Conservation (phyloP, 2,113 vertebrate species). For the Percina caprodes region DNA sequence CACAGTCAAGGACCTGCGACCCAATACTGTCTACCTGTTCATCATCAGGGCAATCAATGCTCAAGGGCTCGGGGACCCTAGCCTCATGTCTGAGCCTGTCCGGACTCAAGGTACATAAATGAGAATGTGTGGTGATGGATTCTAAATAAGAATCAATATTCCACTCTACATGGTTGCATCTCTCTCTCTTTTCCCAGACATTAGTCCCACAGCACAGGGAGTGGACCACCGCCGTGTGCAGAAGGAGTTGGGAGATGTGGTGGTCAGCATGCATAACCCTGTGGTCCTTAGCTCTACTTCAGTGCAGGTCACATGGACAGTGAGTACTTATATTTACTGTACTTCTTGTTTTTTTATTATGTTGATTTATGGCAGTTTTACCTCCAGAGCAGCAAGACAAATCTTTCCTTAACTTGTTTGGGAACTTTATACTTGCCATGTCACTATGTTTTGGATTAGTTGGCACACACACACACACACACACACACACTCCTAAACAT, state of each 20-base stretch:
- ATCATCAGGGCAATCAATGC: conserved; percentile 93
- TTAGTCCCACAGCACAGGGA: conserved; percentile 96
- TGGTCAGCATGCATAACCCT: conserved; percentile 94
- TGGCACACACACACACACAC: conserved; percentile 37
- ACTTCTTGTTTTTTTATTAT: not conserved
- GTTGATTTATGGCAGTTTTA: not conserved
- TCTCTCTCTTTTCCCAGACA: conserved; percentile 84
- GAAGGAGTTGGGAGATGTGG: conserved; percentile 95
- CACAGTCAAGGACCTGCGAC: conserved; percentile 89
- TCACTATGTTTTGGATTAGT: conserved; percentile 47
- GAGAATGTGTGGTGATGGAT: not conserved
- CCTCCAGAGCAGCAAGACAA: conserved; percentile 22
- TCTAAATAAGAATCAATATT: not conserved
- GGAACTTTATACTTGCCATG: conserved; percentile 50
- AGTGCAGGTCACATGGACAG: conserved; percentile 97
- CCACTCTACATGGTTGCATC: conserved; percentile 1
- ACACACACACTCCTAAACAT: conserved; percentile 2
- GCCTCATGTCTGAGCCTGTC: conserved; percentile 95
- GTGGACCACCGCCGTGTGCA: conserved; percentile 99
- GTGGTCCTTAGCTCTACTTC: conserved; percentile 93
- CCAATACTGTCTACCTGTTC: conserved; percentile 96
- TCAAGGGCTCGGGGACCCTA: conserved; percentile 94
- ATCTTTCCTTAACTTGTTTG: conserved; percentile 43
- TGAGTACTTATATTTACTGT: conserved; percentile 78
- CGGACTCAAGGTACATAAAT: conserved; percentile 91